Percentiles rank a stretch among this genome's conserved stretches.
phyloP scores from a whole-genome alignment of 2,113 vertebrate species.

The Sapayoa aenigma region DNA sequence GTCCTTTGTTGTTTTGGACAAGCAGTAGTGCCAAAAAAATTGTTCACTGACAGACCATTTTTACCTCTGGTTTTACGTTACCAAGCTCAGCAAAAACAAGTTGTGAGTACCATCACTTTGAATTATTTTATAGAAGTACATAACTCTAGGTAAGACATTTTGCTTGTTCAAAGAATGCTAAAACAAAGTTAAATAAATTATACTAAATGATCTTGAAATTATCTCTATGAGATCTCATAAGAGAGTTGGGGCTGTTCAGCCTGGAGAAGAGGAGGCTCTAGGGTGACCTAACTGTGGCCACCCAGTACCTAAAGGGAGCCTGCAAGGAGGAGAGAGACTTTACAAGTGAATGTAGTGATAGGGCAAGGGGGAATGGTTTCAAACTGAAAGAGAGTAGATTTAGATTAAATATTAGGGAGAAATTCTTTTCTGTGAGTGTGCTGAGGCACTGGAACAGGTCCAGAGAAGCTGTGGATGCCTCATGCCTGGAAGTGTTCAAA shows the following conservation, averaged over 20 bases:
- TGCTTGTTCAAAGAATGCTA: neutral
- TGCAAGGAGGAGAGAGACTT: neutral
- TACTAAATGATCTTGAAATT: neutral
- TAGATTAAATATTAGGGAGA: neutral
- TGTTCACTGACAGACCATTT: neutral
- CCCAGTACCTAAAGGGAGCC: neutral
- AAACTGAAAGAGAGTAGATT: neutral
- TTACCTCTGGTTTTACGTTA: neutral
- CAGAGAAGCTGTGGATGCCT: neutral
- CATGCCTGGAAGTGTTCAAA: neutral
- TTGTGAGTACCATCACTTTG: neutral
- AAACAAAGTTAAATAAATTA: neutral
- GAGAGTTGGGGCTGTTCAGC: neutral
- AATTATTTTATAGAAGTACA: neutral
- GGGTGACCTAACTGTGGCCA: neutral
- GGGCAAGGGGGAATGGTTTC: neutral
- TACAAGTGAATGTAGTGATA: neutral
- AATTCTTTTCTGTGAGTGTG: neutral
- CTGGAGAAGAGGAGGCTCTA: neutral
- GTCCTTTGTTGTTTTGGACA: neutral
- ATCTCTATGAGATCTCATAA: neutral
- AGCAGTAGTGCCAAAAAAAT: neutral
- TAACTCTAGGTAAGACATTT: neutral
- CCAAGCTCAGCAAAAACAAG: neutral
- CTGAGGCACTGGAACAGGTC: neutral